Conservation (phyloP, 2,888 invertebrate genomes). For the Tridacna crocea region DNA sequence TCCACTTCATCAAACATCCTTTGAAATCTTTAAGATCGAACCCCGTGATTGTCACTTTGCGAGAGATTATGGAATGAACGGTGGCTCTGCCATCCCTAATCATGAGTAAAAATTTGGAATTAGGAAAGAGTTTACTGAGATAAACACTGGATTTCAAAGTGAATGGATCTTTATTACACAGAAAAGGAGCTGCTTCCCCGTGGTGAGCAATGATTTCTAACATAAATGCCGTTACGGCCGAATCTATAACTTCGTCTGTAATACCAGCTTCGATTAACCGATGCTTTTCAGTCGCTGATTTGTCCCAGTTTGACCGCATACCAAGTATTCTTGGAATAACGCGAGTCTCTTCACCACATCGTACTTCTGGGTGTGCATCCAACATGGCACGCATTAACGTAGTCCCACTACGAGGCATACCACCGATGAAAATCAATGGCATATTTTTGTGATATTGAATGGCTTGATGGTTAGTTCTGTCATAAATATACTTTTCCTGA, state of each 20-base stretch:
- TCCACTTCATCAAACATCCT: conserved; percentile 97
- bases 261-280: conserved; percentile 86
- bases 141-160: conserved; percentile 98
- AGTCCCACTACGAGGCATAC: conserved; percentile 98
- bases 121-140: conserved; percentile 97
- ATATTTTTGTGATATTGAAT: conserved; percentile 69
- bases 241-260: conserved; percentile 95
- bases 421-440: conserved; percentile 92
- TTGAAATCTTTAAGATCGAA: conserved; percentile 97
- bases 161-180: conserved; percentile 99
- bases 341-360: conserved; percentile 97
- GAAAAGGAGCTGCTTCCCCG: conserved; percentile 96
- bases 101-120: conserved; percentile 99
- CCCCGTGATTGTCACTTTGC: conserved; percentile 95
- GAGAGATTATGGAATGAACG: conserved; percentile 98
- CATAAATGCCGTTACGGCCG: conserved; percentile 98
- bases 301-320: conserved; percentile 97
- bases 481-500: conserved; percentile 72
- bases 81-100: conserved; percentile 99
- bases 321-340: conserved; percentile 98
- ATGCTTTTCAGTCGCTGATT: conserved; percentile 87
- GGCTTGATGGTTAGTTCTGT: conserved; percentile 65
- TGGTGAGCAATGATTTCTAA: conserved; percentile 90
- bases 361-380: conserved; percentile 98
- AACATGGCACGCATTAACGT: conserved; percentile 99